Evolutionary conservation across 2,113 vertebrate species (phyloP).

Genomic region (Eubucco bourcierii): DNA sequence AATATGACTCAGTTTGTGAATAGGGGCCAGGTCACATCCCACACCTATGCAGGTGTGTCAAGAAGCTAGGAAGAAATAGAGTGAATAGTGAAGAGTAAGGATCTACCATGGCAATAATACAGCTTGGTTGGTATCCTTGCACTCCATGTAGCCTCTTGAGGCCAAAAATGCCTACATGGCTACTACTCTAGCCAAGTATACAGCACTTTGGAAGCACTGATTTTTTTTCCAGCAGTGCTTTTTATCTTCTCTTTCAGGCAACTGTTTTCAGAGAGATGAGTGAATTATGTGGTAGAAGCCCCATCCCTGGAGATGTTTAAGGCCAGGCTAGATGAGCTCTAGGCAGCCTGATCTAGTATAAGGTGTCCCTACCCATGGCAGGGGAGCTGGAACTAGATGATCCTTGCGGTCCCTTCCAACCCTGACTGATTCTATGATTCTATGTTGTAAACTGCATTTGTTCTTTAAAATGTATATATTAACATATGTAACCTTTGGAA

Average conservation of each 20-base stretch:
- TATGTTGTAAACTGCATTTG: not conserved
- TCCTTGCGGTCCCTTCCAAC: no score
- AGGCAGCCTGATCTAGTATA: no score
- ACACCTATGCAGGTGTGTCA: not conserved
- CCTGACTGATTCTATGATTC: no score
- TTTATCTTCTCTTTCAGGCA: not conserved
- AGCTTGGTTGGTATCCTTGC: not conserved
- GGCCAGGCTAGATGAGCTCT: no score
- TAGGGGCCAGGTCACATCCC: not conserved
- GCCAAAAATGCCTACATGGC: not conserved
- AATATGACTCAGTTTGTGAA: no score
- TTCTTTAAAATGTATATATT: not conserved
- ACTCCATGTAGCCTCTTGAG: not conserved
- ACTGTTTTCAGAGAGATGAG: not conserved
- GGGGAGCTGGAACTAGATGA: no score
- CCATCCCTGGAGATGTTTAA: no score
- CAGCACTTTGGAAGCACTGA: not conserved
- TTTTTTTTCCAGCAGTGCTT: not conserved
- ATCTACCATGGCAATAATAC: not conserved
- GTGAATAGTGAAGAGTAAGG: not conserved
- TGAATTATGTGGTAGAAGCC: not conserved
- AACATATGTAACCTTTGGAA: not conserved
- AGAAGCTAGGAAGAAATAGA: not conserved
- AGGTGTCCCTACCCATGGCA: no score
- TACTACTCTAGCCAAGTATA: not conserved